phyloP scores from a whole-genome alignment of 2,113 vertebrate genomes.

The Lanius collurio region DNA sequence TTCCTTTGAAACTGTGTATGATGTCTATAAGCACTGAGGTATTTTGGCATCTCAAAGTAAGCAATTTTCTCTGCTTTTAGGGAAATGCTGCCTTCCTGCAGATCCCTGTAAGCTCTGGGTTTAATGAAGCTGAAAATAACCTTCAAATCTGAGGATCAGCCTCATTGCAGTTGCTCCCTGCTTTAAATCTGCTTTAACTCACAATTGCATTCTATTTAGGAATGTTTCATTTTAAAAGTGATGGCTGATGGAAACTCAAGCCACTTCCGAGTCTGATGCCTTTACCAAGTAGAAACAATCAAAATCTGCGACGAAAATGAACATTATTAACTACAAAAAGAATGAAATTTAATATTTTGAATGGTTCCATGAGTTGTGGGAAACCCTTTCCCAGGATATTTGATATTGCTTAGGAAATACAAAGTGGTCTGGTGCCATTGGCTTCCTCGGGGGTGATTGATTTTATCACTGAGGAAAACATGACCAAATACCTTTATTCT shows the following conservation, averaged over 20 bases:
- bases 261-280: background rate
- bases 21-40: background rate
- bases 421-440: too few relatives aligned
- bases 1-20: background rate
- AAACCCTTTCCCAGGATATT: background rate
- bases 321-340: background rate
- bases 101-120: background rate
- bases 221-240: background rate
- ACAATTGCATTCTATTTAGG: background rate
- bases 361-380: background rate
- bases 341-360: background rate
- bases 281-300: background rate
- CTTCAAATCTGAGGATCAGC: background rate
- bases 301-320: background rate
- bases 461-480: accelerated
- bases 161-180: background rate
- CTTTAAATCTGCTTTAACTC: background rate
- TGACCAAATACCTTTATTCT: background rate
- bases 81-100: background rate
- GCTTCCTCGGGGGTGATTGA: background rate
- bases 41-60: background rate
- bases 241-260: background rate
- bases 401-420: background rate
- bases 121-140: background rate
- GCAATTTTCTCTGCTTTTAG: background rate